Conservation (phyloP, 1,140 invertebrate genomes). For the Drosophila fuyamai region DNA sequence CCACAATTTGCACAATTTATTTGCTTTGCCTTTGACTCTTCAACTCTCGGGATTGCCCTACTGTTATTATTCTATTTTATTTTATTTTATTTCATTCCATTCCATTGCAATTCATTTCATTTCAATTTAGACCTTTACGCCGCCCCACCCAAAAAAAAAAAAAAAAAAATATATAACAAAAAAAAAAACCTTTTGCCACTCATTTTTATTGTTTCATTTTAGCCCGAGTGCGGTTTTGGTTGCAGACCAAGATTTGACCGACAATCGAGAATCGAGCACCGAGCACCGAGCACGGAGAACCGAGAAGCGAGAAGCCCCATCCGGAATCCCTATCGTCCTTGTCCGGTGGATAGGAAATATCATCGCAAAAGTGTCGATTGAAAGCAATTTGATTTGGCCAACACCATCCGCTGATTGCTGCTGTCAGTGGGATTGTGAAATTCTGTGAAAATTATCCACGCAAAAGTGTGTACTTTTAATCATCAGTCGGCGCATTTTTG, state of each 20-base stretch:
- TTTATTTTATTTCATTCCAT: constrained; percentile 41
- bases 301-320: no score
- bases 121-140: constrained; percentile 10
- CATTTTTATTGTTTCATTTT: constrained; percentile 40
- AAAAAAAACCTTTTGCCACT: constrained; percentile 9
- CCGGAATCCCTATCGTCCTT: not conserved
- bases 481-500: constrained; percentile 16
- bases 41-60: constrained; percentile 52
- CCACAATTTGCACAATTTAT: constrained; percentile 74
- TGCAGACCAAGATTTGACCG: constrained; percentile 31
- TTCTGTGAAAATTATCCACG: constrained; percentile 31
- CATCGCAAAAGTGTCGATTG: constrained; percentile 29
- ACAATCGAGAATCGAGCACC: constrained; percentile 3
- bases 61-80: constrained; percentile 20
- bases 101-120: constrained; percentile 21
- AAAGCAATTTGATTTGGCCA: constrained; percentile 39
- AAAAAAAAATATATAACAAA: no score
- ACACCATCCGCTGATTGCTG: constrained; percentile 26
- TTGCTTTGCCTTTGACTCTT: constrained; percentile 69
- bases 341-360: constrained; percentile 19
- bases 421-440: constrained; percentile 36
- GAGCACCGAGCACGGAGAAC: no score
- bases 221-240: constrained; percentile 24
- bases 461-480: constrained; percentile 26
- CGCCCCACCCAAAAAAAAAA: not conserved